Conservation (phyloP, 1,140 invertebrate genomes). For the Onthophagus taurus region DNA sequence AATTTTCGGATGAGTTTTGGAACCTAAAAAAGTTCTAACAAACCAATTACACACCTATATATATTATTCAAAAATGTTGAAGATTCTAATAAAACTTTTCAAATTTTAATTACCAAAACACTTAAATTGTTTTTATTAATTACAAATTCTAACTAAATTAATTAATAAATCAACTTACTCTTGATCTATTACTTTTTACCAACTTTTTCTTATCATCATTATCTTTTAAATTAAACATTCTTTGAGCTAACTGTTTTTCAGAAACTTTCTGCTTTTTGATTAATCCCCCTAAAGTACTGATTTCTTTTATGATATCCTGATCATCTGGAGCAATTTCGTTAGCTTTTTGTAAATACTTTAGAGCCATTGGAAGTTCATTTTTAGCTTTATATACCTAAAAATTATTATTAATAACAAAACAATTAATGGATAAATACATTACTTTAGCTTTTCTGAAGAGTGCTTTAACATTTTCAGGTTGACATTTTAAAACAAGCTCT, state of each 20-base stretch:
- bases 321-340: conserved; percentile 26
- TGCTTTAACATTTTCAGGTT: conserved; percentile 83
- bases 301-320: conserved; percentile 28
- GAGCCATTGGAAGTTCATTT: conserved; percentile 26
- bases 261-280: conserved; percentile 30
- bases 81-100: not conserved
- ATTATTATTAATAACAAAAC: not conserved
- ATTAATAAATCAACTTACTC: not conserved
- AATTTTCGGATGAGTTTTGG: too few species aligned
- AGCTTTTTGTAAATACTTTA: conserved; percentile 31
- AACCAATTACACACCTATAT: too few species aligned
- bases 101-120: conserved; percentile 1
- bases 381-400: conserved; percentile 26
- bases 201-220: conserved; percentile 9
- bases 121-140: not conserved
- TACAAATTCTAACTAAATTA: too few species aligned
- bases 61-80: too few species aligned
- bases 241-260: conserved; percentile 29
- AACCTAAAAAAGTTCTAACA: too few species aligned
- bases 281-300: conserved; percentile 18
- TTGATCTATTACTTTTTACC: conserved; percentile 8
- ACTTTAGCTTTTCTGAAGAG: conserved; percentile 76
- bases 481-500: conserved; percentile 66
- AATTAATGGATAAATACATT: conserved; percentile 1
- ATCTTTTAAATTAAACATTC: conserved; percentile 26